Evolutionary conservation across 2,797 vertebrate genomes (phyloP), one percentile per base, ranked within the genome.

Genomic region (Cacajao melanocephalus): DNA sequence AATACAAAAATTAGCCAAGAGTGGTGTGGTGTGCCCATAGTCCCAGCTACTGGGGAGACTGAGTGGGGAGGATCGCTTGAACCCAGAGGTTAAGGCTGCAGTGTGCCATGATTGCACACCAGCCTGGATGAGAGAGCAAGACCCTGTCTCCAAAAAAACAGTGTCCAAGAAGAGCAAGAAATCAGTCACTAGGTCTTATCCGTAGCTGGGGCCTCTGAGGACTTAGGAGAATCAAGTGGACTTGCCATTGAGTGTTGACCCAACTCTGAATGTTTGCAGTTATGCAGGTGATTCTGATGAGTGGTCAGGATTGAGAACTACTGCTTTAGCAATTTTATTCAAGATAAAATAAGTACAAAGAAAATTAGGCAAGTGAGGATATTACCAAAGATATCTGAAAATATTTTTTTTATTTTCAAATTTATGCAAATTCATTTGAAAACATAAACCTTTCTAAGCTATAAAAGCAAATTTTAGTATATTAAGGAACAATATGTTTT

Each of bases 381-480:
- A 41, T 80, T 96, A 13, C 14, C 61, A 61, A 96, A 93, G 46
- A 76, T 41, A 57, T 39, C 12, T 50, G 28, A 44, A 61, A 96
- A 33, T 11, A 26, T 48, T 72, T 67, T 67, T n/a, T 70, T 92
- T 89, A 39, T 44, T 82, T 22, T 93, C 30, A 82, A 73, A 75
- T 79, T 46, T 90, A 58, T 86, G 85, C n/a, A 89, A 64, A 57
- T 61, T 70, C 14, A 41, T 93, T 88, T 95, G 39, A 93, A 91
- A 89, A 73, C 91, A 22, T 15, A 58, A 57, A 70, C 30, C 24
- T 72, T 86, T 48, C 0, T 70, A 44, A 81, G 33, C 12, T 72
- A 80, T 17, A 67, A 50, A 80, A 76, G 48, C 61, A 90, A 64
- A 92, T 61, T 73, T 89, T 90, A 80, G 57, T 79, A 61, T 88